Conservation (phyloP, 2,113 vertebrate species). For the Petaurus breviceps region DNA sequence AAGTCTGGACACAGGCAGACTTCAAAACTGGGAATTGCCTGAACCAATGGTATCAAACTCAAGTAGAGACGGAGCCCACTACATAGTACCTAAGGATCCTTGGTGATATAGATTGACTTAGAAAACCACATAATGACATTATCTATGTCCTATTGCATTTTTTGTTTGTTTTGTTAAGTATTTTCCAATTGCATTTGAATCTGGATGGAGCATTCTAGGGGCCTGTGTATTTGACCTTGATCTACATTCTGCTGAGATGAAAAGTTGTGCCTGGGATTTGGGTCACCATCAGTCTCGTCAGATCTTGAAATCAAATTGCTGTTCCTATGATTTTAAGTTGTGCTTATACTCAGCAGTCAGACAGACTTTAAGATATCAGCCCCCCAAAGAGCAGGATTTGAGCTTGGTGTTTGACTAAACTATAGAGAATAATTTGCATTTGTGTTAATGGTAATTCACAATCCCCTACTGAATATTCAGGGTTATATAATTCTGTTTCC, state of each 20-base stretch:
- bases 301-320: conserved; percentile 14
- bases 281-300: background rate
- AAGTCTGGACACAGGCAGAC: background rate
- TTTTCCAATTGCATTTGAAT: background rate
- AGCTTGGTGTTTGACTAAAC: conserved; percentile 16
- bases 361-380: background rate
- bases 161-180: background rate
- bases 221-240: background rate
- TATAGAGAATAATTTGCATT: conserved; percentile 5
- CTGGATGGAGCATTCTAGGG: background rate
- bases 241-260: background rate
- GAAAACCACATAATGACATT: background rate
- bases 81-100: background rate
- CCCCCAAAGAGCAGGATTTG: background rate
- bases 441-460: conserved; percentile 1
- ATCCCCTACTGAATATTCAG: background rate
- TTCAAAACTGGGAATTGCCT: background rate
- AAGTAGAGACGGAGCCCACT: background rate
- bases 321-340: conserved; percentile 12
- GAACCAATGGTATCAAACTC: background rate
- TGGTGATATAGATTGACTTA: background rate
- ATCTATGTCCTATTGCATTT: background rate
- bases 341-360: background rate
- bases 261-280: background rate
- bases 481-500: conserved; percentile 14